Conservation (phyloP, 2,888 invertebrate species). For the Tridacna crocea region DNA sequence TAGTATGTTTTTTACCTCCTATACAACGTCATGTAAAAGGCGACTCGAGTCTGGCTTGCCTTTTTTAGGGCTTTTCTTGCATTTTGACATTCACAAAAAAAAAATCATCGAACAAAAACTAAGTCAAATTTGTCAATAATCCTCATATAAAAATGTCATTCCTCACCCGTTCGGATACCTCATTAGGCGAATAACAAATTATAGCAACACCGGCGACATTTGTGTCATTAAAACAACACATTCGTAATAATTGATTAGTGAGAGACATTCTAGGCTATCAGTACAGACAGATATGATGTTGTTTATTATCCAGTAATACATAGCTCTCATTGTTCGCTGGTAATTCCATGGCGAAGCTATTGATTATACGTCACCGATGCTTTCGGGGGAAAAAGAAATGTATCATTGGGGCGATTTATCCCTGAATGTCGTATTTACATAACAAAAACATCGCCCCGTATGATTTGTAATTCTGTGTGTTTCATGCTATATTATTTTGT, state of each 20-base stretch:
- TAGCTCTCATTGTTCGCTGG: slow-evolving; percentile 14
- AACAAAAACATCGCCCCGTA: background rate
- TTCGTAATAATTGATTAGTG: slow-evolving; percentile 20
- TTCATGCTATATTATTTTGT: too few species aligned
- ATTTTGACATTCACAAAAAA: too few species aligned
- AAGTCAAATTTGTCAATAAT: slow-evolving; percentile 1
- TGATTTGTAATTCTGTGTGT: too few species aligned
- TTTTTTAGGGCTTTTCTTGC: too few species aligned
- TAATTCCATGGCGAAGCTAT: slow-evolving; percentile 12
- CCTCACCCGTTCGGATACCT: background rate
- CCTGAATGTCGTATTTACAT: background rate
- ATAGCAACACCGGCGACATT: slow-evolving; percentile 18
- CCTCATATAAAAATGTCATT: slow-evolving; percentile 8
- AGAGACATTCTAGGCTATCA: slow-evolving; percentile 7
- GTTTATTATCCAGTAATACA: slow-evolving; percentile 25
- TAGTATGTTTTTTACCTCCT: too few species aligned
- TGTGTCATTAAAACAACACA: slow-evolving; percentile 21
- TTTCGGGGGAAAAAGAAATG: background rate
- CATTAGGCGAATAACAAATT: slow-evolving; percentile 24
- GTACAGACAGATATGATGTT: slow-evolving; percentile 1
- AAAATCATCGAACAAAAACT: too few species aligned
- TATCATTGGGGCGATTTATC: background rate
- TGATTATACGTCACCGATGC: slow-evolving; percentile 7
- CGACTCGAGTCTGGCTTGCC: too few species aligned
- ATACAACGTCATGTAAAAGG: too few species aligned